These are phyloP conservation scores for Gymnosoma rotundatum DNA, from an alignment of 2,888 invertebrate genomes.

Conservation along the genomic window DNA sequence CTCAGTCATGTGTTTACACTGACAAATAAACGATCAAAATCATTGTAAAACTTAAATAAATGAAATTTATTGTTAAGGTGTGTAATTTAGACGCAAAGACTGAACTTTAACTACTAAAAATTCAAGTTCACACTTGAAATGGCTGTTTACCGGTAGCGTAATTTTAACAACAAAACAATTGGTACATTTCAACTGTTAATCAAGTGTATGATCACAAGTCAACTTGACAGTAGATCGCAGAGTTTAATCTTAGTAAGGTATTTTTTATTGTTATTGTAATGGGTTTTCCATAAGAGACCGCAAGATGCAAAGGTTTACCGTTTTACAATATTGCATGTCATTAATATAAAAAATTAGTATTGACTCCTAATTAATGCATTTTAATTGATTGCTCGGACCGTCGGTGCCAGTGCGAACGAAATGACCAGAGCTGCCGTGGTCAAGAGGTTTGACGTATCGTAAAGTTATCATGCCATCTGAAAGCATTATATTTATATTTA, in stretches of 20 bases:
- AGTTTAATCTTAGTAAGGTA: not conserved
- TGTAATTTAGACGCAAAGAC: constrained; percentile 14
- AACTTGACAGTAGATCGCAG: constrained; percentile 5
- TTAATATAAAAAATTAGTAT: too few relatives aligned
- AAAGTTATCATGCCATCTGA: too few relatives aligned
- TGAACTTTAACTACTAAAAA: not conserved
- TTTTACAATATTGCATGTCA: too few relatives aligned
- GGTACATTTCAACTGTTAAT: not conserved
- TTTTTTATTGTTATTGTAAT: not conserved
- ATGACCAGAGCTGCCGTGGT: too few relatives aligned
- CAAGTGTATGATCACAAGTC: constrained; percentile 1
- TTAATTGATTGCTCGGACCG: too few relatives aligned
- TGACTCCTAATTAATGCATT: too few relatives aligned
- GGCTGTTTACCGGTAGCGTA: constrained; percentile 3
- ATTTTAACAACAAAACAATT: not conserved
- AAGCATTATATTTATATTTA: too few relatives aligned
- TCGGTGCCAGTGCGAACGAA: too few relatives aligned
- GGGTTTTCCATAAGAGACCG: too few relatives aligned
- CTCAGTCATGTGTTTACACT: not conserved
- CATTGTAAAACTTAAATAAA: too few relatives aligned
- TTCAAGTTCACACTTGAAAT: constrained; percentile 8
- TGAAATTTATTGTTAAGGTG: not conserved
- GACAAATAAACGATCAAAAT: not conserved
- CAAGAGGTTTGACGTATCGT: too few relatives aligned
- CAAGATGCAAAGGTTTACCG: too few relatives aligned